Conservation (phyloP, 2,888 invertebrate species). For the Saturnia japonica region DNA sequence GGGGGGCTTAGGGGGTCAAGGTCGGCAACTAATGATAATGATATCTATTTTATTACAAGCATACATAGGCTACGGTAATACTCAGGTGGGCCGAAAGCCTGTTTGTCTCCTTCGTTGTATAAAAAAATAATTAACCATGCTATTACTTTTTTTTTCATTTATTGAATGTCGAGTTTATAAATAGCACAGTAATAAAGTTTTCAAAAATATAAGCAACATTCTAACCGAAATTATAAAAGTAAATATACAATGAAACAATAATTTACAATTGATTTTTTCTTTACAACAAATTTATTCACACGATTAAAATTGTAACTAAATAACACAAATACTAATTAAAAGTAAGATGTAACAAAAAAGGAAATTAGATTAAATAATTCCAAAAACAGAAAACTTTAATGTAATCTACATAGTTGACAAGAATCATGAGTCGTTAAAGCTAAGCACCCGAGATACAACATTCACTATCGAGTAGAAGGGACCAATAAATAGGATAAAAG, state of each 20-base stretch:
- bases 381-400: constrained; percentile 18
- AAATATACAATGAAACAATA: not conserved
- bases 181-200: not conserved
- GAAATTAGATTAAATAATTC: constrained; percentile 15
- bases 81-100: too few relatives aligned
- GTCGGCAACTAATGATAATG: too few relatives aligned
- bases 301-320: too few relatives aligned
- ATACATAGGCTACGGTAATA: too few relatives aligned
- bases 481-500: constrained; percentile 58
- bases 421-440: constrained; percentile 66
- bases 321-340: not conserved
- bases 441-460: constrained; percentile 38
- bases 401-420: constrained; percentile 33
- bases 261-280: not conserved
- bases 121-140: too few relatives aligned
- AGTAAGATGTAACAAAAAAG: not conserved
- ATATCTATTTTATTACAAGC: too few relatives aligned
- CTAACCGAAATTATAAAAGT: not conserved
- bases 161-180: too few relatives aligned
- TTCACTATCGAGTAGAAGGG: constrained; percentile 50
- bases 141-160: too few relatives aligned
- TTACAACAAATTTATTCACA: not conserved
- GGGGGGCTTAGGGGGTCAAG: too few relatives aligned
- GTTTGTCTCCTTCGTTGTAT: too few relatives aligned
- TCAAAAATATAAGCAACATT: not conserved